Conservation (phyloP, 2,797 vertebrate species). For the Lateolabrax maculatus region DNA sequence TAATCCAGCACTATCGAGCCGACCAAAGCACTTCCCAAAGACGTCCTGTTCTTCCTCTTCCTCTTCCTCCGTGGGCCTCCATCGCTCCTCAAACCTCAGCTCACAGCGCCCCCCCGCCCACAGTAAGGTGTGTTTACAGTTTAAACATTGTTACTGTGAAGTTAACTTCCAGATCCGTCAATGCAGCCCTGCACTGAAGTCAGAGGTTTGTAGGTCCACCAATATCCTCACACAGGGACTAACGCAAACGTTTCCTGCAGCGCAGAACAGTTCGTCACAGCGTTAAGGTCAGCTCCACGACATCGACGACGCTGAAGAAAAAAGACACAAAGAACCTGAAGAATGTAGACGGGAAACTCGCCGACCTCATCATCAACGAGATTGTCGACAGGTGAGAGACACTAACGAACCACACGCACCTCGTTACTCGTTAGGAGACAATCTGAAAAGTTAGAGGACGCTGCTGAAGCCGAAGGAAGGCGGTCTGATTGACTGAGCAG, state of each 20-base stretch:
- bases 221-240: no score
- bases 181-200: no score
- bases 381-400: constrained; percentile 20
- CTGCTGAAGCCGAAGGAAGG: no score
- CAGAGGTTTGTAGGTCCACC: no score
- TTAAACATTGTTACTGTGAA: no score
- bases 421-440: no score
- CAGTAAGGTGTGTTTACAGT: constrained; percentile 19
- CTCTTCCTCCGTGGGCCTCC: not conserved
- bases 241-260: constrained; percentile 8
- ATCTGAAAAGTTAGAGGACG: no score
- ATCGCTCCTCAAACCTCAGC: not conserved
- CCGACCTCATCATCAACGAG: constrained; percentile 9
- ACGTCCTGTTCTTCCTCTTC: not conserved
- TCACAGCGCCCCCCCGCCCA: not conserved
- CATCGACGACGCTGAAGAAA: not conserved
- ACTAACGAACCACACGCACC: not conserved
- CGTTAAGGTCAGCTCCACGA: not conserved
- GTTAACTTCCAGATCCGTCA: no score
- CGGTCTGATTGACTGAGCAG: no score
- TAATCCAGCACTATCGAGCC: not conserved
- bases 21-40: not conserved
- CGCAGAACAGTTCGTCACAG: not conserved
- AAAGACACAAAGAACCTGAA: constrained; percentile 13
- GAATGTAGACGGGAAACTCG: constrained; percentile 9